phyloP scores from a whole-genome alignment of 53 echinoderm and acorn worm species.

The Paelopatides confundens region DNA sequence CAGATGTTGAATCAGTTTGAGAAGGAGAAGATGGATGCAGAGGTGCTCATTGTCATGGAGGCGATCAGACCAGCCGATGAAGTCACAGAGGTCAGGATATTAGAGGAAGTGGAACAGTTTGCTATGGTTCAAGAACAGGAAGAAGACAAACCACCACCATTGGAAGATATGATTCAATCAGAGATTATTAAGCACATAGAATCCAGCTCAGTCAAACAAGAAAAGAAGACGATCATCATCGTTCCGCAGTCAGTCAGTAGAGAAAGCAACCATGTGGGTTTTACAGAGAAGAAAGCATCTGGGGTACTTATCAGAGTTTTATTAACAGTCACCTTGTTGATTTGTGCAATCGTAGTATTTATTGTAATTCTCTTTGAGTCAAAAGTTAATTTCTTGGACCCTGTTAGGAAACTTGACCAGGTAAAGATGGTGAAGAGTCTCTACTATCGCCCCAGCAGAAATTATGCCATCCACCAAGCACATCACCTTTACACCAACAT shows the following conservation, averaged over 20 bases:
- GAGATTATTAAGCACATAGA: slow-evolving; percentile 7
- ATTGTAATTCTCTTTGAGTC: slow-evolving; percentile 42
- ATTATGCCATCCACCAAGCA: slow-evolving; percentile 20
- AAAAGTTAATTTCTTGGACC: slow-evolving; percentile 3
- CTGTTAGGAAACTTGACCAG: slow-evolving; percentile 11
- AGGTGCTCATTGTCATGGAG: slow-evolving; percentile 25
- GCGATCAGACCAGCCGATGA: slow-evolving; percentile 33
- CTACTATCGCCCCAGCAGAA: slow-evolving; percentile 27
- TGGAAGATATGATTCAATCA: slow-evolving; percentile 22
- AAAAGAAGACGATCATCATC: background rate
- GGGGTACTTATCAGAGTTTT: background rate
- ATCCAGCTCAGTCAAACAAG: background rate
- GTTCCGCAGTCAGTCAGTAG: background rate
- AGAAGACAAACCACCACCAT: slow-evolving; percentile 2
- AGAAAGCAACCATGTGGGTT: slow-evolving; percentile 17
- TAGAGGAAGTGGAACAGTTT: slow-evolving; percentile 13
- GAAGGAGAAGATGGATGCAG: slow-evolving; percentile 21
- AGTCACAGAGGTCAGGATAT: background rate
- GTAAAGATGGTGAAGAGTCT: slow-evolving; percentile 25
- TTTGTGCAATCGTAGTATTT: slow-evolving; percentile 26
- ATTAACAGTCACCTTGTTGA: slow-evolving; percentile 7
- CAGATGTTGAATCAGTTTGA: background rate
- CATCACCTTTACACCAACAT: slow-evolving; percentile 24
- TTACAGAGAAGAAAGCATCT: background rate
- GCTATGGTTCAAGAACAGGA: background rate